Conservation (phyloP, 2,888 invertebrate species). For the Bombyx huttoni region DNA sequence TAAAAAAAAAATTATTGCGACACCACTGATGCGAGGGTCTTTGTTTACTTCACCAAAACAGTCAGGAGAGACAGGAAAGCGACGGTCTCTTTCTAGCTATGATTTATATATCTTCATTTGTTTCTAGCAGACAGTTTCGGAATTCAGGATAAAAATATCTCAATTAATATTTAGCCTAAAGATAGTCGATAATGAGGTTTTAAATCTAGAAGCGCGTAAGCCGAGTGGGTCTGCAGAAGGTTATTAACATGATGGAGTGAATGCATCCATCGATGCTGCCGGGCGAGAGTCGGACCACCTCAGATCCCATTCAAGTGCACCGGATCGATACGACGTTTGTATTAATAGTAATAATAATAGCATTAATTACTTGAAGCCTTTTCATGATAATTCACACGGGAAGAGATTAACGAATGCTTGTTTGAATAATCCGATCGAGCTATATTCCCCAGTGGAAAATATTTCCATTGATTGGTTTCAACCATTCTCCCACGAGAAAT, state of each 20-base stretch:
- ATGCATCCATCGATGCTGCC: slow-evolving; percentile 39
- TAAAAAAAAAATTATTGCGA: slow-evolving; percentile 60
- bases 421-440: slow-evolving; percentile 49
- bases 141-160: slow-evolving; percentile 60
- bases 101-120: slow-evolving; percentile 47
- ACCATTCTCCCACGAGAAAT: slow-evolving; percentile 19
- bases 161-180: slow-evolving; percentile 70
- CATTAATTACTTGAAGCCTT: slow-evolving; percentile 47
- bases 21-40: slow-evolving; percentile 50
- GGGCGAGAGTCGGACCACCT: slow-evolving; percentile 41
- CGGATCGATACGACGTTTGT: slow-evolving; percentile 21
- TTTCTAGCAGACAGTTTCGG: slow-evolving; percentile 35
- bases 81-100: slow-evolving; percentile 30
- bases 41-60: slow-evolving; percentile 43
- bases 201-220: slow-evolving; percentile 63
- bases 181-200: slow-evolving; percentile 59
- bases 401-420: slow-evolving; percentile 54
- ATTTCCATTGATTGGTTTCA: slow-evolving; percentile 24
- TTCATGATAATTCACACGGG: slow-evolving; percentile 54
- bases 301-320: slow-evolving; percentile 20
- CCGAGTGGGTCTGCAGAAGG: slow-evolving; percentile 54
- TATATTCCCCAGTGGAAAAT: slow-evolving; percentile 37
- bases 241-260: slow-evolving; percentile 64
- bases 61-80: slow-evolving; percentile 27
- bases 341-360: slow-evolving; percentile 39